Evolutionary conservation across 2,888 invertebrate genomes (phyloP), one percentile per base, ranked within the genome.

Genomic region (Drosophila kanekoi): DNA sequence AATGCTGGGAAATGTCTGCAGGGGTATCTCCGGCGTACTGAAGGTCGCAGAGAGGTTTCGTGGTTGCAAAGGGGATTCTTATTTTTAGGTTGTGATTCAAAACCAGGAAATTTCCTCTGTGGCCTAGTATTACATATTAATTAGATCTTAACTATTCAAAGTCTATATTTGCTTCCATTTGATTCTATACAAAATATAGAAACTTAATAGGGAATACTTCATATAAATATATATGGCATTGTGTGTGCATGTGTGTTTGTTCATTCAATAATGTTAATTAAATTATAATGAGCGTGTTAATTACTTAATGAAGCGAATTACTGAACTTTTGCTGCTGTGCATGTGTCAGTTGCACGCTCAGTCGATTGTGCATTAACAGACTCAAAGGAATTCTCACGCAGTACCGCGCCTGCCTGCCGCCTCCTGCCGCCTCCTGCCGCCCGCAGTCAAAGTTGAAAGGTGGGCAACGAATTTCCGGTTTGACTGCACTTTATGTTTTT

Each of bases 251-350:
- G 5, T 47, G 18, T 44, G 23, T 45, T 48, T 16, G 13, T 40
- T 69, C 68, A 81, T 51, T 73, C 61, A 60, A 63, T 70, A 61
- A 61, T 43, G 68, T 77, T 78, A 84, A 87, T 84, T 80, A 67
- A 80, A 72, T 78, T 84, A 71, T 64, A 74, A 77, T 71, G 67
- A 52, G 54, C 64, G 63, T 74, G 77, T 83, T 83, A 86, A 86
- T 86, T 83, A 86, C 59, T 70, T 76, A 82, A 83, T 83, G 79
- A 86, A 86, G 82, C 77, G 86, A 62, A 81, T 70, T 67, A 69
- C 54, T 69, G 61, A 53, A 58, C 60, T 65, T 72, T 67, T 79
- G 45, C 9, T 11, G 35, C 32, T 51, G 66, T 66, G 47, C 74
- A 74, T 58, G 54, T 72, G 77, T 77, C 75, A 77, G 40, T 66